Conservation (phyloP, 2,888 invertebrate genomes). For the Tiphia femorata region DNA sequence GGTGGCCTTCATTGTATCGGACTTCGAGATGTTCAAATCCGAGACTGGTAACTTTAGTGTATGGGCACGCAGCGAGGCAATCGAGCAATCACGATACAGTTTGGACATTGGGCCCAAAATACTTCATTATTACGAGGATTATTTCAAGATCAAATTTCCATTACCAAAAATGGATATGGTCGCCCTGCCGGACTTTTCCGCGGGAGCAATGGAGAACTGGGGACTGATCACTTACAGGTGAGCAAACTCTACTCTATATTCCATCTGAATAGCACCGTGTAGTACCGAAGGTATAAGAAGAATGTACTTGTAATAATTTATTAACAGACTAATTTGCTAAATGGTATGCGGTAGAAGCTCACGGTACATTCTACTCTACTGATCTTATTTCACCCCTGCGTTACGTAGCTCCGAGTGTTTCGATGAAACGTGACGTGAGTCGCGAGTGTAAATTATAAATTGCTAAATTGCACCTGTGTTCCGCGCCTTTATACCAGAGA, state of each 20-base stretch:
- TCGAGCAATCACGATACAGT: slow-evolving; percentile 82
- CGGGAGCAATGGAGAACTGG: slow-evolving; percentile 95
- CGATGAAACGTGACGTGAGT: too few species aligned
- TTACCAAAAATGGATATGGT: slow-evolving; percentile 91
- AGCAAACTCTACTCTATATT: background rate
- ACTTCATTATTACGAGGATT: slow-evolving; percentile 80
- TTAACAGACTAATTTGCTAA: too few species aligned
- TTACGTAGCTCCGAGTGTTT: too few species aligned
- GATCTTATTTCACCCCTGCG: too few species aligned
- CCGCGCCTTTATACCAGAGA: too few species aligned
- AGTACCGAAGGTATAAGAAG: too few species aligned
- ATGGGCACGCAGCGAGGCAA: slow-evolving; percentile 81
- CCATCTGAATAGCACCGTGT: background rate
- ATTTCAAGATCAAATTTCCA: slow-evolving; percentile 84
- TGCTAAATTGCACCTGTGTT: too few species aligned
- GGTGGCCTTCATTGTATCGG: slow-evolving; percentile 86
- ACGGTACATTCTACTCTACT: too few species aligned
- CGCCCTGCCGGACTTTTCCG: slow-evolving; percentile 91
- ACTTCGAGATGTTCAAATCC: slow-evolving; percentile 71
- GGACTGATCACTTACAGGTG: slow-evolving; percentile 82
- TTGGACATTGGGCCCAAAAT: slow-evolving; percentile 84
- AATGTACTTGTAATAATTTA: too few species aligned
- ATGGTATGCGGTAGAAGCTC: too few species aligned
- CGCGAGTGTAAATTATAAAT: too few species aligned
- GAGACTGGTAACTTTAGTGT: slow-evolving; percentile 74